Conservation (phyloP, 1,140 invertebrate species). For the Hirudo medicinalis region DNA sequence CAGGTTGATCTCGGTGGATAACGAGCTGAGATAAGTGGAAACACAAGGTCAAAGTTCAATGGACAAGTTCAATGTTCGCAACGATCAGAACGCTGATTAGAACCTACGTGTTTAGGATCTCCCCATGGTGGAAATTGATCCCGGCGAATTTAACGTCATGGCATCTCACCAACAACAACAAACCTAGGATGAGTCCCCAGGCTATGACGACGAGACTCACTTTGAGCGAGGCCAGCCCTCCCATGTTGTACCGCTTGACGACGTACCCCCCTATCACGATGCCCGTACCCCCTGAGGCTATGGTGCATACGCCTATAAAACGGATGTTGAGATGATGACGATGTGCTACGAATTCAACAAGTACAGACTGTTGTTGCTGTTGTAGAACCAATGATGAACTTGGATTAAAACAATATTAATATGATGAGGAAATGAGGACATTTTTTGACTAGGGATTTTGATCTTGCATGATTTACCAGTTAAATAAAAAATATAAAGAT, state of each 20-base stretch:
- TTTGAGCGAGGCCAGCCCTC: slow-evolving; percentile 60
- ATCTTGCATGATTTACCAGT: no score
- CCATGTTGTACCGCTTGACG: slow-evolving; percentile 58
- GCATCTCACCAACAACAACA: slow-evolving; percentile 59
- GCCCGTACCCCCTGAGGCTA: slow-evolving; percentile 58
- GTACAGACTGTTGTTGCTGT: no score
- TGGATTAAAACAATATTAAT: no score
- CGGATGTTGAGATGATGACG: no score
- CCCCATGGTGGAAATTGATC: slow-evolving; percentile 49
- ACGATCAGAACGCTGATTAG: background rate
- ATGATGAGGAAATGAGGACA: no score
- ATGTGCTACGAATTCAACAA: no score
- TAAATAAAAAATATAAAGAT: no score
- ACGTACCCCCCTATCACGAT: slow-evolving; percentile 67
- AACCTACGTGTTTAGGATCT: slow-evolving; percentile 20
- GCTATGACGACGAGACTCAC: slow-evolving; percentile 53
- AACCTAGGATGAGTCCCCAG: slow-evolving; percentile 48
- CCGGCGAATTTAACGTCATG: slow-evolving; percentile 60
- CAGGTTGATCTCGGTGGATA: background rate
- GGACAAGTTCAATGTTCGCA: background rate
- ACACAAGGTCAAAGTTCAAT: background rate
- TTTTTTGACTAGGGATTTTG: no score
- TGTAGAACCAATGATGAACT: no score
- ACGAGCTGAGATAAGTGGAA: background rate
- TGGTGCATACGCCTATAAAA: slow-evolving; percentile 51